phyloP scores from a whole-genome alignment of 2,113 vertebrate genomes.

The Corapipo altera region DNA sequence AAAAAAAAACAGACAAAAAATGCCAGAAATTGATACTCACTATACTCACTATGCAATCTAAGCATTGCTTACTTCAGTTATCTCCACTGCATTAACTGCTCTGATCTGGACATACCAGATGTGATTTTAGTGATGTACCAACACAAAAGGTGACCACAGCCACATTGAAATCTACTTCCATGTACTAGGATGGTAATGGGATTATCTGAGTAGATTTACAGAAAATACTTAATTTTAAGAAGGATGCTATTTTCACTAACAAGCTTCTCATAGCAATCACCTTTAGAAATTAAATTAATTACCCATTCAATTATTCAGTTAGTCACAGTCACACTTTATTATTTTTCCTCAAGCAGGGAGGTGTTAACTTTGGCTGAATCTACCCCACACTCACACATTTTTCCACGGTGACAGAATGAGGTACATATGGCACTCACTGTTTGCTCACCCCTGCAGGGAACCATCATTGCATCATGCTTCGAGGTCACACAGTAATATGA shows the following conservation, averaged over 20 bases:
- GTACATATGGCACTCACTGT: background rate
- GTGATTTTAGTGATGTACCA: background rate
- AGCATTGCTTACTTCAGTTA: background rate
- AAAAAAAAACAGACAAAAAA: too few species aligned
- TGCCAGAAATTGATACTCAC: background rate
- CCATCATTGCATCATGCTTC: background rate
- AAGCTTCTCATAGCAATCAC: background rate
- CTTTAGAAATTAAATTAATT: background rate
- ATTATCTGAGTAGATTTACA: background rate
- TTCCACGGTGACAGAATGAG: background rate
- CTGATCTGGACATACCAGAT: background rate
- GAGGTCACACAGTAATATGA: background rate
- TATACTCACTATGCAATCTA: background rate
- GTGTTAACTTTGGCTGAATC: background rate
- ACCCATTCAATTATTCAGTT: background rate
- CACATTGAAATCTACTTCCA: background rate
- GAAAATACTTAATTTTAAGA: background rate
- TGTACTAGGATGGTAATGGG: background rate
- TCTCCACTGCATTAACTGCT: background rate
- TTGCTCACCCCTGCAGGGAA: background rate
- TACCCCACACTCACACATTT: background rate
- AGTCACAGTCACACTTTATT: background rate
- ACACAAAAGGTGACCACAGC: background rate
- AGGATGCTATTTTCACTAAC: background rate
- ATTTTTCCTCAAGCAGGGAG: background rate